A percentile compares a stretch with the other conserved stretches of the same genome.
These are phyloP conservation scores for Semnornis frantzii DNA, from an alignment of 2,113 vertebrate species.

Conservation along the genomic window DNA sequence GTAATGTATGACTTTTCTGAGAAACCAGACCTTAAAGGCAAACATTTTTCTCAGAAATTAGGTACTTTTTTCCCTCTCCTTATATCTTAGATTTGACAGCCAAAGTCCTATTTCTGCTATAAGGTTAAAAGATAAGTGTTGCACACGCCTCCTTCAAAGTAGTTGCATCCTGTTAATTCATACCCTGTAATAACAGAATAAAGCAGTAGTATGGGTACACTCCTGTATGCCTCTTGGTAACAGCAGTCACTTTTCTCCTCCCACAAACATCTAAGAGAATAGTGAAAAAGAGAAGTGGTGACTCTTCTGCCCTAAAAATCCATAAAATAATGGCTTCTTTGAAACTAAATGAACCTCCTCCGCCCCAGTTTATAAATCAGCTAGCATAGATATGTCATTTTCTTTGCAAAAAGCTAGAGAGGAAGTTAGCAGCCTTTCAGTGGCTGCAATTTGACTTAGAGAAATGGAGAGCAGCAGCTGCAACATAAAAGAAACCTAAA, in stretches of 20 bases:
- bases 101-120: neutral
- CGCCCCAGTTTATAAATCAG: conserved; percentile 25
- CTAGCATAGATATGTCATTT: conserved; percentile 16
- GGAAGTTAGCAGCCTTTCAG: conserved; percentile 53
- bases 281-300: conserved; percentile 25
- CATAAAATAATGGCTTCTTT: conserved; percentile 34
- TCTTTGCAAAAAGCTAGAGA: conserved; percentile 32
- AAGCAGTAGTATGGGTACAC: neutral
- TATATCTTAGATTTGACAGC: neutral
- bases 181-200: neutral
- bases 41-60: neutral
- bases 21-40: neutral
- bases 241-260: neutral
- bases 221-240: neutral
- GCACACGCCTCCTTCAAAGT: neutral
- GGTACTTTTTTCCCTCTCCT: neutral
- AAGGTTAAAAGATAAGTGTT: neutral
- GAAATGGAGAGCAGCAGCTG: conserved; percentile 54
- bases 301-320: conserved; percentile 30
- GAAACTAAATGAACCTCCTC: conserved; percentile 12
- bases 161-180: neutral
- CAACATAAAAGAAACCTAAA: conserved; percentile 67
- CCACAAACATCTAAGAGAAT: neutral
- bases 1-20: neutral
- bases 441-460: conserved; percentile 15